Conservation (phyloP, 2,888 invertebrate species). For the Zele albiditarsus region DNA sequence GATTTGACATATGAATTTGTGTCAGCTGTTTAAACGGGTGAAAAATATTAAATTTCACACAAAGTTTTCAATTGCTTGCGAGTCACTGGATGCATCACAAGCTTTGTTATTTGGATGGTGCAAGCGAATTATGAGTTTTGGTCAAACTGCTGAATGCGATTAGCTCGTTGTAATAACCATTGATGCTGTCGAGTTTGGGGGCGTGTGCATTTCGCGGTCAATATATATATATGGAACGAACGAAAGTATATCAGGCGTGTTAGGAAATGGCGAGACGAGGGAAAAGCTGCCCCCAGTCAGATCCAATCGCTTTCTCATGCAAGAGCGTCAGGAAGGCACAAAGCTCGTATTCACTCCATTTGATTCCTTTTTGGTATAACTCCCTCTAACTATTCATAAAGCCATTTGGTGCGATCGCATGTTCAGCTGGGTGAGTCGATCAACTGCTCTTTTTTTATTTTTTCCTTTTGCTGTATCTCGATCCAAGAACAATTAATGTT, state of each 20-base stretch:
- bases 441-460: too few species aligned
- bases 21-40: too few species aligned
- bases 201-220: neutral
- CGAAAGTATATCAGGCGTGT: neutral
- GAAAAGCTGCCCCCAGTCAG: neutral
- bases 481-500: too few species aligned
- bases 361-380: too few species aligned
- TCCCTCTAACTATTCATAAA: too few species aligned
- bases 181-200: constrained; percentile 1
- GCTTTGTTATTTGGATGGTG: neutral
- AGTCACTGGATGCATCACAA: neutral
- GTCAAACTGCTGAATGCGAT: constrained; percentile 19
- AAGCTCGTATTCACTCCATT: neutral
- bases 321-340: neutral
- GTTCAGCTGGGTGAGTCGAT: too few species aligned
- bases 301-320: neutral
- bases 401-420: too few species aligned
- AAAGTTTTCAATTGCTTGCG: too few species aligned
- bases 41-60: too few species aligned
- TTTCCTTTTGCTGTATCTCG: too few species aligned
- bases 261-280: neutral
- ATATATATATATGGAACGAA: neutral
- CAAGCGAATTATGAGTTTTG: neutral
- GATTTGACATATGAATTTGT: too few species aligned
- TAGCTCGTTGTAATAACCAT: neutral